Base-by-base conservation (phyloP, 1,140 invertebrate genomes). In the Cherax quadricarinatus region DNA sequence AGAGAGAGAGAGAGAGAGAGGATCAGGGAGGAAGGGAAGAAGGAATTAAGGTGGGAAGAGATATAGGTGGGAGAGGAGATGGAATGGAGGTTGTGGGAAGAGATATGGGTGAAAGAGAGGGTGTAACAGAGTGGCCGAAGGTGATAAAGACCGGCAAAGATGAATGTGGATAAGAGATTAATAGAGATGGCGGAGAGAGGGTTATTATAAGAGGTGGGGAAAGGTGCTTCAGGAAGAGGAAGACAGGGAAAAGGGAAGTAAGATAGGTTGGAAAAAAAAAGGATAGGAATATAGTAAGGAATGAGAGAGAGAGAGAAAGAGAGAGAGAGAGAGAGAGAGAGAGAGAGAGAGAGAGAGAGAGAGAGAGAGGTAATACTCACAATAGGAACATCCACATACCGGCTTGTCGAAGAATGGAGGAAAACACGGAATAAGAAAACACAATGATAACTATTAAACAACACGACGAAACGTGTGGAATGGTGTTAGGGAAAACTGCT, bases 91-190 rank as follows among this genome's bases (percentile, higher is more conserved):
- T 70, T 41, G 30, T 41, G 57, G 60, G 60, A 85, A 85, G 83
- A 85, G 83, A 62, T 49, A 85, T 85, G 83, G 83, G 57, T 85
- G 83, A 85, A 85, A 60, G 83, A 85, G 62, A 66, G 83, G 83
- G 83, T 48, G 83, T 70, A 85, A 70, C 70, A 85, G 83, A 70
- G 62, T 48, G 83, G 83, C 53, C 30, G 83, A 49, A 85, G 83
- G 83, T 85, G 83, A 85, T 85, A 85, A 85, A 85, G 83, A 85
- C 83, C 5, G 24, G 48, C 30, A 66, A 70, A 85, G 83, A 85
- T 85, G 83, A 70, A 85, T 85, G 83, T 70, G 83, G 62, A 70
- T 85, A 85, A 85, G 83, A 85, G 83, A 85, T 85, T 85, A 85
- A 85, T 85, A 85, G 83, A 70, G 70, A 85, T 14, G 49, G 83